A percentile compares a stretch with the other conserved stretches of the same genome.
Evolutionary conservation across 2,888 invertebrate genomes (phyloP).

Genomic region (Macaria liturata): DNA sequence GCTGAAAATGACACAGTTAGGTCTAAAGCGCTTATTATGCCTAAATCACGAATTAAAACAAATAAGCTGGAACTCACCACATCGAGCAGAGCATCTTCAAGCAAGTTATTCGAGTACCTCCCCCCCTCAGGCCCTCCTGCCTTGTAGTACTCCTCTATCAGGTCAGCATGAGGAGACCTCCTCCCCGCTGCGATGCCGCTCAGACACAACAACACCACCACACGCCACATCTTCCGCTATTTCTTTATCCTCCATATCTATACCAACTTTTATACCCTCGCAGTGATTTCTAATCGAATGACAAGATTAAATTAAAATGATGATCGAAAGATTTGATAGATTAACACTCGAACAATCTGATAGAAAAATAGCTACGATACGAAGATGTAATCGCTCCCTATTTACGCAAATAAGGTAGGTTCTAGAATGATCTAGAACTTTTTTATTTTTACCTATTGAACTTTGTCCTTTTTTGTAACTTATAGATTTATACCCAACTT

Average conservation of each 20-base stretch:
- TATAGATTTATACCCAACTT: no score
- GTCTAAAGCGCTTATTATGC: no score
- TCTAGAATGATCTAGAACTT: no score
- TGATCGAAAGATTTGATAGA: conserved; percentile 19
- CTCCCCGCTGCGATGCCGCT: conserved; percentile 28
- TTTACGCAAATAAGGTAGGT: conserved; percentile 11
- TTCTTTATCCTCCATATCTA: conserved; percentile 5
- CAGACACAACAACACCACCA: conserved; percentile 27
- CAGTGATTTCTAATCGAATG: conserved; percentile 24
- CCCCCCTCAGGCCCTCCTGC: conserved; percentile 30
- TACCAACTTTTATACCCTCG: conserved; percentile 25
- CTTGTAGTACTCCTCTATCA: conserved; percentile 39
- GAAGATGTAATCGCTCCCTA: background rate
- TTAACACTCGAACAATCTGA: conserved; percentile 18
- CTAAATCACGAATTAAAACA: no score
- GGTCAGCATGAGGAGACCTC: conserved; percentile 44
- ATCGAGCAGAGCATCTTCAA: conserved; percentile 53
- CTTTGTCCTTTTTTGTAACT: no score
- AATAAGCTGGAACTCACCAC: conserved; percentile 40
- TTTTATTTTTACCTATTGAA: no score
- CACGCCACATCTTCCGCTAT: conserved; percentile 27
- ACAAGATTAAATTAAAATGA: conserved; percentile 24
- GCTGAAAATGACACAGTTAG: no score
- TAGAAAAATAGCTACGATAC: conserved; percentile 11
- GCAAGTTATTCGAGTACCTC: conserved; percentile 44